phyloP scores from a whole-genome alignment of 2,113 vertebrate species.

The Strix uralensis region DNA sequence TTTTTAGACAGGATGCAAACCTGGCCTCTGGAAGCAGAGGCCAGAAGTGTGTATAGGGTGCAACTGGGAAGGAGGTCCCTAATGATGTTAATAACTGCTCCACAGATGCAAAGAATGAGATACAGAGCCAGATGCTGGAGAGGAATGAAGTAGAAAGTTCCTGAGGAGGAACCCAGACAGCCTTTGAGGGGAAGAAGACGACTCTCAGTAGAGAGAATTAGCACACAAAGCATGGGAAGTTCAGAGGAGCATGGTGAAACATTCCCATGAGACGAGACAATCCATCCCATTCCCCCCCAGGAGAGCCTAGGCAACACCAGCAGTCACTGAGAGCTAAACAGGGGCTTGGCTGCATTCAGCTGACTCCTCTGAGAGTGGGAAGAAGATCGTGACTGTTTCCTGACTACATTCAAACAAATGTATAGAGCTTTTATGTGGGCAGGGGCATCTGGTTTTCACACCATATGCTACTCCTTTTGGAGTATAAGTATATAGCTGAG shows the following conservation, averaged over 20 bases:
- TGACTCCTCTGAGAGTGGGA: conserved; percentile 55
- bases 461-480: conserved; percentile 57
- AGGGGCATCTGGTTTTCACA: conserved; percentile 55
- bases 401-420: conserved; percentile 59
- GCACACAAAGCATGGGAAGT: not conserved
- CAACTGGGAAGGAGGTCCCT: not conserved
- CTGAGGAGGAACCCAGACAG: not conserved
- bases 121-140: not conserved
- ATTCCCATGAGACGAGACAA: not conserved
- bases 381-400: conserved; percentile 67
- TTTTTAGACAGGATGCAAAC: not conserved
- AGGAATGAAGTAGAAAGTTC: not conserved
- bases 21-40: not conserved
- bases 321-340: not conserved
- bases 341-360: conserved; percentile 9
- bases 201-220: not conserved
- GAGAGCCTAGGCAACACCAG: not conserved
- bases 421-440: conserved; percentile 63
- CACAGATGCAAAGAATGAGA: not conserved
- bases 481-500: conserved; percentile 42
- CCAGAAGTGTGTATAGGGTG: not conserved
- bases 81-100: not conserved
- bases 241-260: not conserved
- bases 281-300: not conserved
- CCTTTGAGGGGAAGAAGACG: not conserved